Conservation (phyloP, 2,113 vertebrate genomes). For the Ranitomeya imitator region DNA sequence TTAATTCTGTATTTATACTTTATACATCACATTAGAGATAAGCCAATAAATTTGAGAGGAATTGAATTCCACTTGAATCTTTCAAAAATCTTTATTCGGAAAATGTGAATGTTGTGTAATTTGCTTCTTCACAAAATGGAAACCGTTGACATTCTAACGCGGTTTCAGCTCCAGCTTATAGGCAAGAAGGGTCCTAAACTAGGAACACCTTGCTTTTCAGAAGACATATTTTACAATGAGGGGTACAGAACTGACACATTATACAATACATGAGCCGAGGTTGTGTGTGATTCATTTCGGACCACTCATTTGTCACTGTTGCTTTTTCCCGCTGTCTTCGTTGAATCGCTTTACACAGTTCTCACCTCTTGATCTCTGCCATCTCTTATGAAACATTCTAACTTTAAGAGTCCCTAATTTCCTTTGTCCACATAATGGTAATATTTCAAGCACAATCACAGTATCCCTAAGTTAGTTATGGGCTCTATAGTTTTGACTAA, state of each 20-base stretch:
- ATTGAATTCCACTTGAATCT: too few species aligned
- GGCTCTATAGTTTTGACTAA: neutral
- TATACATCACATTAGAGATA: too few species aligned
- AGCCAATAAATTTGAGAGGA: too few species aligned
- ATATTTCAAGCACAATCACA: neutral
- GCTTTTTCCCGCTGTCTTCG: neutral
- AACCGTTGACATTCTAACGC: too few species aligned
- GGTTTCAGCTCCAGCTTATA: too few species aligned
- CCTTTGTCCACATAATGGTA: neutral
- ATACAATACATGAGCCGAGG: neutral
- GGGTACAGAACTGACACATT: neutral
- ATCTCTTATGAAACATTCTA: neutral
- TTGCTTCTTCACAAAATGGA: too few species aligned
- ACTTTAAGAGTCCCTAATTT: neutral
- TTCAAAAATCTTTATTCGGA: too few species aligned
- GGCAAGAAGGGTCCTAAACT: too few species aligned
- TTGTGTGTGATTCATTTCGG: neutral
- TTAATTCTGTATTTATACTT: too few species aligned
- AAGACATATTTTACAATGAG: neutral
- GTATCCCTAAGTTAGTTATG: conserved; percentile 5
- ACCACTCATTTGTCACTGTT: neutral
- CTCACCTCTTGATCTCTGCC: neutral
- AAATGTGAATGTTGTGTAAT: too few species aligned
- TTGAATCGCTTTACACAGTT: neutral
- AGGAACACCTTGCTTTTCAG: too few species aligned